phyloP scores from a whole-genome alignment of 2,113 vertebrate genomes.

The Suncus etruscus region DNA sequence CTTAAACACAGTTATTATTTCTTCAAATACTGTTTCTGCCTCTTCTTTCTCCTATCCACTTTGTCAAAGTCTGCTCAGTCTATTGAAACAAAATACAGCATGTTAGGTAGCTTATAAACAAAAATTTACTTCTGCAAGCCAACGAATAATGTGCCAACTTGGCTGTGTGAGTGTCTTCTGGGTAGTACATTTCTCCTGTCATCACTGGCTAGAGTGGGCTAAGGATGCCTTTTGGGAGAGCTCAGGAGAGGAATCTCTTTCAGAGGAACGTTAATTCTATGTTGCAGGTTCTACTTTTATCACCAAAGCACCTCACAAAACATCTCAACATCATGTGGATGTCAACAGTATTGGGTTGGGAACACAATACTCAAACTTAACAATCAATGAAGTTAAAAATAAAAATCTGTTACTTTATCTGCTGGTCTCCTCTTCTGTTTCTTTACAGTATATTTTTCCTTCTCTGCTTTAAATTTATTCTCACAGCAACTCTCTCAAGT shows the following conservation, averaged over 20 bases:
- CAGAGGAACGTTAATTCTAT: neutral
- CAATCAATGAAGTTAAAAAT: neutral
- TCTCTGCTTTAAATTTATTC: constrained; percentile 15
- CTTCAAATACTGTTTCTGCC: neutral
- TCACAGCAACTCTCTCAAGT: neutral
- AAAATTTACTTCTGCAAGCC: no score
- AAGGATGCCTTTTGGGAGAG: neutral
- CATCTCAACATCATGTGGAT: no score
- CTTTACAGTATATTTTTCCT: neutral
- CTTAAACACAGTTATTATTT: neutral
- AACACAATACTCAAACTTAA: neutral
- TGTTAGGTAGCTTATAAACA: neutral
- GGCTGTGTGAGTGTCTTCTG: neutral
- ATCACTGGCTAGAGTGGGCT: neutral
- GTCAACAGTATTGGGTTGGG: no score
- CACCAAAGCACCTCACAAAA: neutral
- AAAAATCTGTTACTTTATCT: neutral
- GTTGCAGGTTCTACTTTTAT: neutral
- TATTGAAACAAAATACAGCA: neutral
- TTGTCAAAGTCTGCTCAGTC: neutral
- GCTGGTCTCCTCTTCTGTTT: neutral
- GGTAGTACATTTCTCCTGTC: neutral
- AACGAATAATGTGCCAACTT: neutral
- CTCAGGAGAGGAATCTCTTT: neutral
- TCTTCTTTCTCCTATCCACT: neutral